phyloP scores from a whole-genome alignment of 1,140 invertebrate species.

The Babylonia areolata region DNA sequence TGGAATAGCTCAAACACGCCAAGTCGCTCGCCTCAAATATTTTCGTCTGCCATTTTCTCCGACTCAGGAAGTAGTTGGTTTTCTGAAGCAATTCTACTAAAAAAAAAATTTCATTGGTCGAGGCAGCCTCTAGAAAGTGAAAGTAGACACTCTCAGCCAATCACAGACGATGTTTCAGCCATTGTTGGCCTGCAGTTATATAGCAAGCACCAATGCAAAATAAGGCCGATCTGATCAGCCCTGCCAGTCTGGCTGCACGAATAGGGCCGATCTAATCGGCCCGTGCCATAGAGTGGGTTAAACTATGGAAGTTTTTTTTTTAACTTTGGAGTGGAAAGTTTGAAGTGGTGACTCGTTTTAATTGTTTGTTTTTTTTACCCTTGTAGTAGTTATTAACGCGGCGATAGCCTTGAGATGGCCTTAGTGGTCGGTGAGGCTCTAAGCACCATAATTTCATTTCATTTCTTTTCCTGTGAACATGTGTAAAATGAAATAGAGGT shows the following conservation, averaged over 20 bases:
- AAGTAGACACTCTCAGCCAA: background rate
- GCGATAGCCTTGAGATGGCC: no score
- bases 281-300: no score
- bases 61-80: background rate
- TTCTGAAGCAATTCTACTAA: background rate
- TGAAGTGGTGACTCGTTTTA: no score
- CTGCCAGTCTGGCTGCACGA: background rate
- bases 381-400: no score
- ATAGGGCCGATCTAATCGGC: slow-evolving; percentile 5
- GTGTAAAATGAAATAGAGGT: no score
- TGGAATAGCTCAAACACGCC: no score
- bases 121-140: background rate
- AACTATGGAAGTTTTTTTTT: no score
- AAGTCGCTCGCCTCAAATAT: background rate
- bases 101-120: background rate
- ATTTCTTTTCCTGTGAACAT: no score
- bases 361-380: no score
- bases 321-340: no score
- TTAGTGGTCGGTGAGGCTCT: no score
- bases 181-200: background rate
- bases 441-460: no score
- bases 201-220: background rate
- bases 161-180: background rate
- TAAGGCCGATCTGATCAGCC: background rate
- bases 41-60: background rate